Percentiles rank a stretch among this genome's conserved stretches.
These are phyloP conservation scores for Sciurus vulgaris DNA, from an alignment of 2,797 vertebrate species.

Conservation along the genomic window DNA sequence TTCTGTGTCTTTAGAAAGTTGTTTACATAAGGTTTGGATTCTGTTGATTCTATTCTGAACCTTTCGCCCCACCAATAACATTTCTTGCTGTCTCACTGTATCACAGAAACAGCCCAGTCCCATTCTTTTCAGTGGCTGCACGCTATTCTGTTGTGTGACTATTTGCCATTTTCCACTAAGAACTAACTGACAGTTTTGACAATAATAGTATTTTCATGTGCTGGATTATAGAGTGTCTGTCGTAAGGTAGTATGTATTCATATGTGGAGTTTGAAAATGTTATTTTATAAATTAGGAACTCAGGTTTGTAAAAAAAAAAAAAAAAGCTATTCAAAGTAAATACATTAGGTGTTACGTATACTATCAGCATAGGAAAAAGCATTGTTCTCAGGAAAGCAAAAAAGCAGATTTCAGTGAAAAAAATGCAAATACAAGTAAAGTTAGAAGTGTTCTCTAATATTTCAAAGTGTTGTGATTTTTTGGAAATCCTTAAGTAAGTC, in stretches of 20 bases:
- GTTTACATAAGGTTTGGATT: background rate
- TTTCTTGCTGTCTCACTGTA: background rate
- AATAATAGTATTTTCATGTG: background rate
- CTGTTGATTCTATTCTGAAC: background rate
- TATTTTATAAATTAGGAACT: conserved; percentile 17
- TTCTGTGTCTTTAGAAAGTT: background rate
- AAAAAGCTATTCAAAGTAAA: background rate
- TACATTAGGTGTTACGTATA: background rate
- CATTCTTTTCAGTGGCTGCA: conserved; percentile 11
- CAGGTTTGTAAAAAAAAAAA: background rate
- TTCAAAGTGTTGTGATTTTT: background rate
- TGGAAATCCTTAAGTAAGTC: background rate
- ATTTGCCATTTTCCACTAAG: background rate
- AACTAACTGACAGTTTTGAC: background rate
- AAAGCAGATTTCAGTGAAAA: background rate
- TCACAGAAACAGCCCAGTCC: background rate
- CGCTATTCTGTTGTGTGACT: background rate
- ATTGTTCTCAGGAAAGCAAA: conserved; percentile 35
- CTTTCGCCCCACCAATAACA: background rate
- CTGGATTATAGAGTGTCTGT: background rate
- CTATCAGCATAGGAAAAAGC: background rate
- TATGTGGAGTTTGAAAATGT: conserved; percentile 50
- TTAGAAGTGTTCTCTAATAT: background rate
- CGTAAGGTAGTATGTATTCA: background rate
- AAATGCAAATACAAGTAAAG: background rate